Conservation (phyloP, 2,797 vertebrate genomes). For the Gymnodraco acuticeps region DNA sequence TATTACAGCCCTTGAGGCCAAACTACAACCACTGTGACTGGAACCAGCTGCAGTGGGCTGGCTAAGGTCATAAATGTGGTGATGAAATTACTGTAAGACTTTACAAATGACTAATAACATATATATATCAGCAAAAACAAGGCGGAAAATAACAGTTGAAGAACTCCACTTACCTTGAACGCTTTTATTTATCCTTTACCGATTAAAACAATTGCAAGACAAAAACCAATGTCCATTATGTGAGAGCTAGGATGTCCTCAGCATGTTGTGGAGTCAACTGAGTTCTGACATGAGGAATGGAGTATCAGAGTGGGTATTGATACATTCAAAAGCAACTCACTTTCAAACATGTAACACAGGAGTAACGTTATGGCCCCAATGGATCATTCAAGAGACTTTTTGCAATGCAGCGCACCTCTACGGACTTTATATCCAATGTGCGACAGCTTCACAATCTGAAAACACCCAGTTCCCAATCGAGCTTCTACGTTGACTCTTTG, state of each 20-base stretch:
- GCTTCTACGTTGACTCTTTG: neutral
- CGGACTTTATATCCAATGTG: neutral
- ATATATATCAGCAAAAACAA: conserved; percentile 26
- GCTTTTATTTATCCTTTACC: conserved; percentile 46
- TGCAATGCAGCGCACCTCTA: neutral
- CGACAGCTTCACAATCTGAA: neutral
- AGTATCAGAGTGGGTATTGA: conserved; percentile 47
- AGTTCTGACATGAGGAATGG: conserved; percentile 60
- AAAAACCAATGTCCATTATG: conserved; percentile 36
- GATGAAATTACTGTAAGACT: neutral
- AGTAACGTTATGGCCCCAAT: neutral
- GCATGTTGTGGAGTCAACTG: conserved; percentile 5
- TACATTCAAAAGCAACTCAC: neutral
- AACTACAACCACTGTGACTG: neutral
- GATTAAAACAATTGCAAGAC: conserved; percentile 46
- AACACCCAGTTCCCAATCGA: neutral
- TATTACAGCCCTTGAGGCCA: neutral
- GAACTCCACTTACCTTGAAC: conserved; percentile 71
- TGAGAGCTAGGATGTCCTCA: conserved; percentile 20
- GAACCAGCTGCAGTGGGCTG: conserved; percentile 1
- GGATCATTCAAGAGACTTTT: neutral
- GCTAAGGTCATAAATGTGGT: neutral
- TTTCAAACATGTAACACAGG: neutral
- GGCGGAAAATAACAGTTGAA: conserved; percentile 27
- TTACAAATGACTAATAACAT: conserved; percentile 15